These are phyloP conservation scores for Geothlypis trichas DNA, from an alignment of 2,113 vertebrate species.

Conservation along the genomic window DNA sequence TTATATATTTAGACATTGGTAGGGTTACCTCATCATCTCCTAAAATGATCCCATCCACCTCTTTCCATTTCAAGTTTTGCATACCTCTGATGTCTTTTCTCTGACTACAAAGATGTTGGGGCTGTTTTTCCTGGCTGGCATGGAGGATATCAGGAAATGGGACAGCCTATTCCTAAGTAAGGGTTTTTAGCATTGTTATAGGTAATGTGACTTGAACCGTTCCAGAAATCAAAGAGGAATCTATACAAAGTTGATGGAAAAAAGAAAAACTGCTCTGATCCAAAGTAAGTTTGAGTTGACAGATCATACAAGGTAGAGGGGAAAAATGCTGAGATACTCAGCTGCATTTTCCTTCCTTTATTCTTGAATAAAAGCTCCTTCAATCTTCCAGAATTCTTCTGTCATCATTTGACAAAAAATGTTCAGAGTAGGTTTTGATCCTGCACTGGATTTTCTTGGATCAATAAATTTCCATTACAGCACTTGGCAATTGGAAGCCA, in stretches of 20 bases:
- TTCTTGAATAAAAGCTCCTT: neutral
- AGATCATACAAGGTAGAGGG: neutral
- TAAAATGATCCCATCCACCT: neutral
- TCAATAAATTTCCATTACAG: neutral
- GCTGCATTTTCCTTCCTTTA: neutral
- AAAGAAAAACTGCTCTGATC: neutral
- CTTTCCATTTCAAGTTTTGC: neutral
- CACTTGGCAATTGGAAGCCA: neutral
- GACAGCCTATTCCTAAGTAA: neutral
- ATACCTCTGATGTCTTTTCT: neutral
- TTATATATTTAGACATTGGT: neutral
- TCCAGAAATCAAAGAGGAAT: neutral
- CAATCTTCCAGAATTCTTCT: neutral
- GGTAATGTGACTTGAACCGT: neutral
- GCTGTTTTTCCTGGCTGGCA: neutral
- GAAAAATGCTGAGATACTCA: neutral
- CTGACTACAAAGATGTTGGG: too few relatives aligned
- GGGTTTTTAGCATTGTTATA: neutral
- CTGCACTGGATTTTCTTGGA: neutral
- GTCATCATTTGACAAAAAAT: neutral
- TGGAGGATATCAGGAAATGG: neutral
- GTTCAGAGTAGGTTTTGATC: accelerated
- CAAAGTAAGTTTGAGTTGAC: neutral
- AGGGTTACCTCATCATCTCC: neutral
- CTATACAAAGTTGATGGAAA: neutral